Evolutionary conservation across 2,888 invertebrate species (phyloP), one percentile per base, ranked within the genome.

Genomic region (Chymomyza amoena): DNA sequence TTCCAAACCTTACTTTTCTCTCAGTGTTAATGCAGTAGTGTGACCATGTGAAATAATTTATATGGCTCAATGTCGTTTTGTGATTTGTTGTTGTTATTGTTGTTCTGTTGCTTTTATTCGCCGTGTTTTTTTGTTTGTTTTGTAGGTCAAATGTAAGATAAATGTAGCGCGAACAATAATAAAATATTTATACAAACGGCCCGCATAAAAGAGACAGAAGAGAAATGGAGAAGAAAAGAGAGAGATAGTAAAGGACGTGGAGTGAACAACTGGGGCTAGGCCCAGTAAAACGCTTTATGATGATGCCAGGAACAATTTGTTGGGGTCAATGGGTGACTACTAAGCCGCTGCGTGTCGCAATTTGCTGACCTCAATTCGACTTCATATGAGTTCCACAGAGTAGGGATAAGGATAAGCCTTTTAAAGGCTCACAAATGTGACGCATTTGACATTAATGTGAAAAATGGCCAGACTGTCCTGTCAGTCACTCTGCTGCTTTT

Each of bases 121-220:
- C 50, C 32, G 32, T 13, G 51, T 50, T 20, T 64, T 9, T 57
- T 57, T 57, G 57, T 61, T 67, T 67, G 75, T 67, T 75, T 75
- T 61, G 64, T 25, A 70, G 75, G 54, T 59, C 64, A 62, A 20
- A 36, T 60, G 66, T 62, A 54, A 74, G 70, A 74, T 67, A 70
- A 70, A 74, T 70, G 75, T 75, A 75, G 45, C 61, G 67, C 70
- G 67, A 63, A 75, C 32, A 28, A 60, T 39, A 66, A 74, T 70
- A 61, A 74, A 74, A 74, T 74, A 59, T 51, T 39, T 70, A 74
- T 66, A 59, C 54, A 54, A 20, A 54, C 16, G 54, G 20, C 18
- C 39, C 13, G 39, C 6, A 13, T 4, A 13, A 5, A 7, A 13
- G 13, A 45, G 39, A 32, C 2, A 45, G 39, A 45, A 7, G 32